Evolutionary conservation across 30 jellyfish, hydroid and myxozoan genomes (phyloP).

Genomic region (Chrysaora quinquecirrha): DNA sequence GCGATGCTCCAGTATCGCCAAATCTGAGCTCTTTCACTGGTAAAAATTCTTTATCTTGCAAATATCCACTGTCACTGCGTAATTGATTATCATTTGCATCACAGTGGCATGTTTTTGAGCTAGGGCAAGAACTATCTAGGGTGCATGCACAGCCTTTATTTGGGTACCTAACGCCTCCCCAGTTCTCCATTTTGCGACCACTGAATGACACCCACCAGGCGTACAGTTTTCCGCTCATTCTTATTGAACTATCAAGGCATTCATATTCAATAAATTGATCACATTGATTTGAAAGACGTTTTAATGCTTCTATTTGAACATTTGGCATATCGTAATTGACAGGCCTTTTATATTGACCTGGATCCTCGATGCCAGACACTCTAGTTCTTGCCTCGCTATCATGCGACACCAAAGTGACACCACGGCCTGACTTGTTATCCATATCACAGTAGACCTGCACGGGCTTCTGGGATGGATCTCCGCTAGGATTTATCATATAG

Average conservation of each 20-base stretch:
- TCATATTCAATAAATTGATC: slow-evolving; percentile 16
- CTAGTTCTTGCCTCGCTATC: slow-evolving; percentile 15
- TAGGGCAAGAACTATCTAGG: background rate
- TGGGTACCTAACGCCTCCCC: slow-evolving; percentile 23
- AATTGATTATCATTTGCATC: slow-evolving; percentile 29
- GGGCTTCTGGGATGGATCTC: background rate
- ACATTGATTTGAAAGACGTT: background rate
- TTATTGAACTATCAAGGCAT: slow-evolving; percentile 4
- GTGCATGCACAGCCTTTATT: slow-evolving; percentile 38
- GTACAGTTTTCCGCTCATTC: background rate
- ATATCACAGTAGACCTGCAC: slow-evolving; percentile 30
- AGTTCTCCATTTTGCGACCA: slow-evolving; percentile 23
- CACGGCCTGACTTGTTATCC: slow-evolving; percentile 3
- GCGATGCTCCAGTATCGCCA: slow-evolving; percentile 47
- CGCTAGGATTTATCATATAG: background rate
- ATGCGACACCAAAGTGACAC: slow-evolving; percentile 22
- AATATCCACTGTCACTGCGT: slow-evolving; percentile 34
- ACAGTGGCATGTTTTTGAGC: slow-evolving; percentile 24
- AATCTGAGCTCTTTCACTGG: slow-evolving; percentile 54
- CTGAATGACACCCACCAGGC: slow-evolving; percentile 46
- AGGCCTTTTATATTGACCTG: background rate
- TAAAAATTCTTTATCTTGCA: slow-evolving; percentile 18
- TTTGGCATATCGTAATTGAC: background rate
- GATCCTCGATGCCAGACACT: slow-evolving; percentile 12
- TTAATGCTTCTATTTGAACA: slow-evolving; percentile 8